Conservation (phyloP, 2,888 invertebrate genomes). For the Gandaritis pyraliata region DNA sequence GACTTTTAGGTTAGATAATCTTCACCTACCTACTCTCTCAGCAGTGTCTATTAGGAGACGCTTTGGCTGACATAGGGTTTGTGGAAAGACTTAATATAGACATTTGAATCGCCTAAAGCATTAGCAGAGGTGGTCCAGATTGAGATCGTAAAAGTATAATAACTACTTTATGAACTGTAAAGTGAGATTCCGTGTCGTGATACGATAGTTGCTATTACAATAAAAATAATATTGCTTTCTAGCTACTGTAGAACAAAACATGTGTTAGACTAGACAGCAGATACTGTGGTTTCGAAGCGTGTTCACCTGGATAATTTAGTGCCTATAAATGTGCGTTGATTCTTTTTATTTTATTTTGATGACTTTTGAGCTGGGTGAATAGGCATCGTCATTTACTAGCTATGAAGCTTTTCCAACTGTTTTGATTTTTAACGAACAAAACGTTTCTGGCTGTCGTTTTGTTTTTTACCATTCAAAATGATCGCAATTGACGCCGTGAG, state of each 20-base stretch:
- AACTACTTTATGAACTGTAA: constrained; percentile 50
- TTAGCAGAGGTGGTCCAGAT: constrained; percentile 60
- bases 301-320: constrained; percentile 23
- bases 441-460: no score
- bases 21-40: no score
- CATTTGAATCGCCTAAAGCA: constrained; percentile 56
- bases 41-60: neutral
- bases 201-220: constrained; percentile 45
- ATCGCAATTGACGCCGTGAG: no score
- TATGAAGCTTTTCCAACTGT: no score
- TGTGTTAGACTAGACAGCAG: constrained; percentile 30
- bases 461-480: no score
- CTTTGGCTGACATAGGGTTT: constrained; percentile 43
- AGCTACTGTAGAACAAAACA: constrained; percentile 35
- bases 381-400: no score
- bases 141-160: constrained; percentile 58
- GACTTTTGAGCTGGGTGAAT: no score
- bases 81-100: constrained; percentile 68
- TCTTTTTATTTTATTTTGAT: no score
- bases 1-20: no score
- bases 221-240: constrained; percentile 34
- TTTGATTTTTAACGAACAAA: no score
- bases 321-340: neutral
- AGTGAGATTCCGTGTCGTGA: constrained; percentile 52
- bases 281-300: constrained; percentile 26